These are phyloP conservation scores for Oconnorella tubifera DNA, from an alignment of 2,888 invertebrate genomes.

Conservation along the genomic window DNA sequence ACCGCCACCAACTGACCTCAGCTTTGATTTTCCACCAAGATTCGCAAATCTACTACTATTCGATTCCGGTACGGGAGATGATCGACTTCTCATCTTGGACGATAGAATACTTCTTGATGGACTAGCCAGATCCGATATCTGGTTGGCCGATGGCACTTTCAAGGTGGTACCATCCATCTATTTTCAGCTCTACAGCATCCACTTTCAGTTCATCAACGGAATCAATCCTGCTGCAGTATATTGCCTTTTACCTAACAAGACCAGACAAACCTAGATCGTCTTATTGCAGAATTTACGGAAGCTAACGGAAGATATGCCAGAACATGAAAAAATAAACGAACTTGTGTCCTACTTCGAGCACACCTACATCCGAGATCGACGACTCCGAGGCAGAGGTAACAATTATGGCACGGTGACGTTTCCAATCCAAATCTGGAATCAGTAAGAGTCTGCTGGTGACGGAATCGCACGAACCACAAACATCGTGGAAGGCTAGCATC, in stretches of 20 bases:
- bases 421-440: too few species aligned
- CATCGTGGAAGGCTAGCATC: too few species aligned
- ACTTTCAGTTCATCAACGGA: slow-evolving; percentile 2
- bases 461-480: too few species aligned
- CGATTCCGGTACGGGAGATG: not conserved
- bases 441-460: too few species aligned
- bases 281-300: too few species aligned
- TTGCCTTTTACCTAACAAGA: slow-evolving; percentile 9
- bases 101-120: slow-evolving; percentile 1
- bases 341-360: too few species aligned
- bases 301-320: too few species aligned
- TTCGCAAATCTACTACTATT: not conserved
- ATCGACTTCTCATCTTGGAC: not conserved
- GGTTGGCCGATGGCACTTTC: slow-evolving; percentile 16
- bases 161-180: not conserved
- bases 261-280: too few species aligned
- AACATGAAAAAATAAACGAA: too few species aligned
- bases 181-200: slow-evolving; percentile 14
- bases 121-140: slow-evolving; percentile 8
- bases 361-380: too few species aligned
- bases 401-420: too few species aligned
- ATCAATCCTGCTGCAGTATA: slow-evolving; percentile 10
- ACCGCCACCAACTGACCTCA: not conserved
- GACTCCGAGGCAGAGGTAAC: too few species aligned
- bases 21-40: slow-evolving; percentile 6